Base-by-base conservation (phyloP, 2,888 invertebrate genomes). In the Diadegma fenestrale region DNA sequence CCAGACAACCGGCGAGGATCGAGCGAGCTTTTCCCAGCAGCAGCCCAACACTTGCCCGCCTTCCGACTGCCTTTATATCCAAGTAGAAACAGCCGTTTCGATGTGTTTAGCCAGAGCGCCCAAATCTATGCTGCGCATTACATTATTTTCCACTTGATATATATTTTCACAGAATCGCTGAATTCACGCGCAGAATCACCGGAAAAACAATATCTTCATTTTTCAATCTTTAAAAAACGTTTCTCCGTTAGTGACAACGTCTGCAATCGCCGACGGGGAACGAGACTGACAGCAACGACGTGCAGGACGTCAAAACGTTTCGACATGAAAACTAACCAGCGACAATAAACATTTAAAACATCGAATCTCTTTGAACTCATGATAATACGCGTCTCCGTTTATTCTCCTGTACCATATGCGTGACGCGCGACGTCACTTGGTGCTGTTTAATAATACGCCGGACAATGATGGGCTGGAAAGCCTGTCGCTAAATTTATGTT, bases 1-100 rank as follows among this genome's bases (percentile, higher is more conserved):
- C 91, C 92, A 92, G 92, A 90, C 90, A 90, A 86, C 89, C 88
- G 87, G 86, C 88, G 88, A 81, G 79, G 63, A 88, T 89, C 90
- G 86, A 84, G 85, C 85, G 78, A 79, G 80, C 84, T 79, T 83
- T 58, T 75, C 80, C 80, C 14, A 68, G 33, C 45, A n/a, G 58
- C 54, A n/a, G 66, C 37, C 66, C 64, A 54, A 48, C 45, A 76
- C 69, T 80, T 84, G 54, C 22, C 64, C 64, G 75, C n/a, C n/a
- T 43, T 45, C 41, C 73, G 19, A 68, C 37, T 75, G 37, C 41
- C 6, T 61, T 26, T 30, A 54, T 19, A 26, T 48, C 10, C 10
- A 22, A 45, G 79, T 71, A 79, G 79, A 58, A 69, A 71, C 79
- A 48, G 45, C 33, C 61, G 43, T 54, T 66, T 30, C 26, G 6